Evolutionary conservation across 1,140 invertebrate species (phyloP).

Genomic region (Pogonomyrmex barbatus): DNA sequence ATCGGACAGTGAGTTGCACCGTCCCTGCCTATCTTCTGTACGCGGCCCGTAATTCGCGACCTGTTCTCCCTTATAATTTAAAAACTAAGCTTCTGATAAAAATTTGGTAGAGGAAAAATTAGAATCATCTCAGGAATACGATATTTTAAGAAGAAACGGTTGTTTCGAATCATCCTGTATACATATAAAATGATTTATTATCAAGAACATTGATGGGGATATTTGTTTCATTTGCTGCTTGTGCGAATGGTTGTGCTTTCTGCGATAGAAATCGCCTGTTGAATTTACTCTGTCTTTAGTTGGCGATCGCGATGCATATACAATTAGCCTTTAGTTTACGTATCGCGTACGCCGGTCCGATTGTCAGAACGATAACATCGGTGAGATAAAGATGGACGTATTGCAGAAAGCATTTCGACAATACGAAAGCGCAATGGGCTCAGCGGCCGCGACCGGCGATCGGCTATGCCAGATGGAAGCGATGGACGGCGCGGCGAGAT

Average conservation of each 20-base stretch:
- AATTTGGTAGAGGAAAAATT: too few relatives aligned
- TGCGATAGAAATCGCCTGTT: conserved; percentile 8
- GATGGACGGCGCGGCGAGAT: conserved; percentile 93
- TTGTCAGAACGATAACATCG: conserved; percentile 57
- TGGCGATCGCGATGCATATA: conserved; percentile 50
- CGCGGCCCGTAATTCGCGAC: too few relatives aligned
- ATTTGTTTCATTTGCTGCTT: conserved; percentile 1
- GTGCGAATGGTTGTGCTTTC: conserved; percentile 1
- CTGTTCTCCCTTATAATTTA: too few relatives aligned
- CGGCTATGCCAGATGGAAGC: conserved; percentile 94
- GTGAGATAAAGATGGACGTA: conserved; percentile 66
- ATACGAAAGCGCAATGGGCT: conserved; percentile 94
- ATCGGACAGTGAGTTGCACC: too few relatives aligned
- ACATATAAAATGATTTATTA: background rate
- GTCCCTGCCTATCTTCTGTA: too few relatives aligned
- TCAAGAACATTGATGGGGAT: background rate
- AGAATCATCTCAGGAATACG: too few relatives aligned
- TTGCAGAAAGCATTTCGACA: conserved; percentile 91
- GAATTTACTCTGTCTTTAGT: conserved; percentile 61
- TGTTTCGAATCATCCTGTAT: too few relatives aligned
- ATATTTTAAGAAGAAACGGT: too few relatives aligned
- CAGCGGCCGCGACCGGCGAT: conserved; percentile 91
- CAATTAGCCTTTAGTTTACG: conserved; percentile 69
- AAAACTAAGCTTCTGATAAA: too few relatives aligned
- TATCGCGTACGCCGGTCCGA: conserved; percentile 26